These are phyloP conservation scores for Poicephalus gulielmi DNA, from an alignment of 2,113 vertebrate species.

Conservation along the genomic window DNA sequence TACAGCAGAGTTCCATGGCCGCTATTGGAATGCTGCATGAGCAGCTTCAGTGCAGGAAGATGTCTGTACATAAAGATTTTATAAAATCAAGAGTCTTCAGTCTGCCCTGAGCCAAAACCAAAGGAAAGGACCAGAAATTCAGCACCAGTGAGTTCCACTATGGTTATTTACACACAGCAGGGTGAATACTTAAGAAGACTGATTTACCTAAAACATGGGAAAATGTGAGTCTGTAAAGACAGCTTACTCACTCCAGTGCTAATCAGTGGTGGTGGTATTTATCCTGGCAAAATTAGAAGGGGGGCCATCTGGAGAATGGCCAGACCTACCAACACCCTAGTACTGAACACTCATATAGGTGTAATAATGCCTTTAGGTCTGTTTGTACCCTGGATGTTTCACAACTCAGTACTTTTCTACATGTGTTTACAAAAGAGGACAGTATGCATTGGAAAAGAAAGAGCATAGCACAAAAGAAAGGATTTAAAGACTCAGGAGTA, in stretches of 20 bases:
- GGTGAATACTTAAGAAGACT: background rate
- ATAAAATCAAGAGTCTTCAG: background rate
- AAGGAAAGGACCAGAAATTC: background rate
- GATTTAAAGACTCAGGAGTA: background rate
- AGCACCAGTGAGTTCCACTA: background rate
- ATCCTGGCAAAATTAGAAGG: background rate
- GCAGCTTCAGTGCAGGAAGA: background rate
- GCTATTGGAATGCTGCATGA: background rate
- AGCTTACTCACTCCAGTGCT: background rate
- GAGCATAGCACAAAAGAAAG: background rate
- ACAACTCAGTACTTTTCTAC: background rate
- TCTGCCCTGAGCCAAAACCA: background rate
- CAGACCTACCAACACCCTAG: background rate
- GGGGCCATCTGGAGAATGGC: background rate
- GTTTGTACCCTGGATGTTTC: background rate
- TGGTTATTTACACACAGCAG: background rate
- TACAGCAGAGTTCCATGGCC: background rate
- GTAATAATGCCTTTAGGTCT: background rate
- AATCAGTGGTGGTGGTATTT: background rate
- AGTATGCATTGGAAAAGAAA: background rate
- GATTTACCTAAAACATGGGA: background rate
- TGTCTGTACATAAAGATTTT: background rate
- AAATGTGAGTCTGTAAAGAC: background rate
- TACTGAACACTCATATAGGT: background rate
- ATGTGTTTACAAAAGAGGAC: background rate